These are phyloP conservation scores for Mesopsocus fuscifrons DNA, from an alignment of 2,888 invertebrate species.

Conservation along the genomic window DNA sequence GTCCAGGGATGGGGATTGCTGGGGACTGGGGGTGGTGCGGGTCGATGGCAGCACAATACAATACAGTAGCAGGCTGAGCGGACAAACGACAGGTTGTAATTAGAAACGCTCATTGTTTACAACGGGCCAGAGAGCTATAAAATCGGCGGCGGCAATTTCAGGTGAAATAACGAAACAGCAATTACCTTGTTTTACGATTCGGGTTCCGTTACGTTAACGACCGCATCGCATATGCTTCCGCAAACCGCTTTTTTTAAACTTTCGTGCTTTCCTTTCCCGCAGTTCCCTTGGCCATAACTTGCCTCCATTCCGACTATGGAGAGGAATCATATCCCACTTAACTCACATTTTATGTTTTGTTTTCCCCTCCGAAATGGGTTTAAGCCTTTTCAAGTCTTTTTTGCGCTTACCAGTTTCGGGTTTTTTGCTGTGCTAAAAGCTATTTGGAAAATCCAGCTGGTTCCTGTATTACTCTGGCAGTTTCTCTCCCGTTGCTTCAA, in stretches of 20 bases:
- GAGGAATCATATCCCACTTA: neutral
- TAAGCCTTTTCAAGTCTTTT: too few relatives aligned
- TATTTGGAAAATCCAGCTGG: too few relatives aligned
- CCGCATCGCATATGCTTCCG: conserved; percentile 7
- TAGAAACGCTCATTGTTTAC: conserved; percentile 9
- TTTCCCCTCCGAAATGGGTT: neutral
- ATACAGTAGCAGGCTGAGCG: neutral
- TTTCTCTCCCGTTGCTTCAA: too few relatives aligned
- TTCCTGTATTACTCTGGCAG: too few relatives aligned
- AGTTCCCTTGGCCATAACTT: neutral
- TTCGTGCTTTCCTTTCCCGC: neutral
- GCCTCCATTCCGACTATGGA: neutral
- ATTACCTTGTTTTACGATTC: conserved; percentile 10
- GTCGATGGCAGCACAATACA: too few relatives aligned
- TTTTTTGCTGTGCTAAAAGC: too few relatives aligned
- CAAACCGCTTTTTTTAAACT: conserved; percentile 8
- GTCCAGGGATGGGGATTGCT: too few relatives aligned
- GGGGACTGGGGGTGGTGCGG: too few relatives aligned
- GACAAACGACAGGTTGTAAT: conserved; percentile 7
- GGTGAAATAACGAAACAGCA: conserved; percentile 10
- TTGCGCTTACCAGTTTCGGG: too few relatives aligned
- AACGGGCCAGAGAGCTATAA: conserved; percentile 8
- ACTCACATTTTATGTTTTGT: neutral
- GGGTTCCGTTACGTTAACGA: conserved; percentile 9
- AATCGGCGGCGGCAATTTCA: conserved; percentile 6